Percentiles rank a stretch among this genome's conserved stretches.
Evolutionary conservation across 1,140 invertebrate species (phyloP).

Genomic region (Odontomachus brunneus): DNA sequence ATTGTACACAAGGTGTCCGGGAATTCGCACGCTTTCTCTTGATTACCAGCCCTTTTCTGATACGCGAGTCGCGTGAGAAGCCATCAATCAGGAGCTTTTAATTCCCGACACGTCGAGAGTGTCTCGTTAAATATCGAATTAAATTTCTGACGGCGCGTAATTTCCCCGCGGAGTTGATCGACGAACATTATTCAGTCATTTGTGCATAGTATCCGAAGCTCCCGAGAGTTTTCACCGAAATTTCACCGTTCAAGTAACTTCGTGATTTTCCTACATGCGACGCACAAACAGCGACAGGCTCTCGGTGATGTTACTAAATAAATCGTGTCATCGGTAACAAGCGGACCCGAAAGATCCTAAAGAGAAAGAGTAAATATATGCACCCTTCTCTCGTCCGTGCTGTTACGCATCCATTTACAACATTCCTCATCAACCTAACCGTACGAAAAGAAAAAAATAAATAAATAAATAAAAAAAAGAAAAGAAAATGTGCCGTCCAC

Average conservation of each 20-base stretch:
- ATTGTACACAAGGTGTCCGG: background rate
- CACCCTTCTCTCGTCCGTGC: conserved; percentile 15
- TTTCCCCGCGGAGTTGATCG: no score
- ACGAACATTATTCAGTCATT: no score
- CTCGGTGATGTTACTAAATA: conserved; percentile 15
- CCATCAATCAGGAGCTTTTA: conserved; percentile 9
- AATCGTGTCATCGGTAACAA: conserved; percentile 15
- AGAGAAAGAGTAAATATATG: conserved; percentile 24
- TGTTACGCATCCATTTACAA: conserved; percentile 24
- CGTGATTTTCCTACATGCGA: no score
- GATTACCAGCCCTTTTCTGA: background rate
- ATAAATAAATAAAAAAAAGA: no score
- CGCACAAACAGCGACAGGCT: no score
- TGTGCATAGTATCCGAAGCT: no score
- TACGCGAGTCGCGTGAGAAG: background rate
- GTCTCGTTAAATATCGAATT: no score
- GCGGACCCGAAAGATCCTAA: conserved; percentile 11
- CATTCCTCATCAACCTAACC: conserved; percentile 14
- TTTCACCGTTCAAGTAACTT: no score
- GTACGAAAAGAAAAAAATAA: background rate
- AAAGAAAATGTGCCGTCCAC: background rate
- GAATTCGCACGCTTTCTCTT: conserved; percentile 19
- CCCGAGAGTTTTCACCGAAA: no score
- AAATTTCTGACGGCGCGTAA: no score
- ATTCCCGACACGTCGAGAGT: background rate